Conservation (phyloP, 2,888 invertebrate genomes). For the Ellobium chinense region DNA sequence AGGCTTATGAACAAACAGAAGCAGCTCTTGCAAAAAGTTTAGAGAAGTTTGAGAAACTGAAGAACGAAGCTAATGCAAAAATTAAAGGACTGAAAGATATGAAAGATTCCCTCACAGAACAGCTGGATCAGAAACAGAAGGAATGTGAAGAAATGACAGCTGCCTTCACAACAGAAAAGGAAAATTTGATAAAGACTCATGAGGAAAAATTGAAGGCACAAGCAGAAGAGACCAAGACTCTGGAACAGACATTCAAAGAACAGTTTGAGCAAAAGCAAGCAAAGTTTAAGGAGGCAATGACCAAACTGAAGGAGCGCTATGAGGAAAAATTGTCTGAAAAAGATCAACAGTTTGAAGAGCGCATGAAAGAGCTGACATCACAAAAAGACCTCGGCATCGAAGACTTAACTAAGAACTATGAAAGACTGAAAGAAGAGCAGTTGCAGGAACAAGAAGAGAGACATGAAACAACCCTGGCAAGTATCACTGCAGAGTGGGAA, state of each 20-base stretch:
- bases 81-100: constrained; percentile 63
- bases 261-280: constrained; percentile 69
- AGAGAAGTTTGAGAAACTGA: constrained; percentile 62
- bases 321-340: constrained; percentile 67
- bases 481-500: constrained; percentile 38
- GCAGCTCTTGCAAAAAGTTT: constrained; percentile 46
- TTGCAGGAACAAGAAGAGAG: constrained; percentile 55
- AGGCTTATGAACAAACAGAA: constrained; percentile 47
- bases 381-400: constrained; percentile 69
- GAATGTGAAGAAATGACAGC: constrained; percentile 46
- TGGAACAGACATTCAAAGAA: constrained; percentile 62
- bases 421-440: constrained; percentile 60
- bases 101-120: constrained; percentile 52
- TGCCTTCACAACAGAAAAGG: constrained; percentile 40
- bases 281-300: constrained; percentile 67
- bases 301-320: constrained; percentile 68
- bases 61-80: constrained; percentile 62
- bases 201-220: constrained; percentile 54
- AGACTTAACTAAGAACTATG: constrained; percentile 58
- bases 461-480: constrained; percentile 43
- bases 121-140: constrained; percentile 44
- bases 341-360: constrained; percentile 64
- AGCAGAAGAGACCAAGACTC: constrained; percentile 48
- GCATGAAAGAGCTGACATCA: constrained; percentile 59
- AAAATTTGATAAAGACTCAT: constrained; percentile 50